Conservation (phyloP, 2,888 invertebrate species). For the Philereme vetulata region DNA sequence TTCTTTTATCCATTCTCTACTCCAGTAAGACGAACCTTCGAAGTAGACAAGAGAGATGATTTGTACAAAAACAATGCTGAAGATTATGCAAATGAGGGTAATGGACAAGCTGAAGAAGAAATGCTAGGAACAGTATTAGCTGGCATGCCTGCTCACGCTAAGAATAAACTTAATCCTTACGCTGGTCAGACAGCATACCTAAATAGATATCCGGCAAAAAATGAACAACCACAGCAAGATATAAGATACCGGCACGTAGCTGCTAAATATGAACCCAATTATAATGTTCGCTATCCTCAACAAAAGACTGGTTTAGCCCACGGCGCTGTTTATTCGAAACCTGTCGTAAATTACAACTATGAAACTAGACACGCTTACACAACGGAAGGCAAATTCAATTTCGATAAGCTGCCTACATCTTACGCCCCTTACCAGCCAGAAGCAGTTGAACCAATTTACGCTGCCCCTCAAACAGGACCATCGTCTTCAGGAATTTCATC, state of each 20-base stretch:
- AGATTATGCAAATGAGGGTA: conserved; percentile 86
- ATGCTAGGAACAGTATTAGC: conserved; percentile 89
- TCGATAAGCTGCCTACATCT: conserved; percentile 59
- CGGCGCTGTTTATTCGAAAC: conserved; percentile 74
- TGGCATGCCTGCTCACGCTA: conserved; percentile 85
- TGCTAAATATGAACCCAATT: conserved; percentile 68
- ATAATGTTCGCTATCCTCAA: conserved; percentile 72
- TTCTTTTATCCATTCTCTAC: conserved; percentile 90
- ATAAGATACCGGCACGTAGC: conserved; percentile 74
- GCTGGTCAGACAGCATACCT: conserved; percentile 70
- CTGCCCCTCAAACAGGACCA: conserved; percentile 69
- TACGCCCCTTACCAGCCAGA: conserved; percentile 61
- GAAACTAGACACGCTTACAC: conserved; percentile 74
- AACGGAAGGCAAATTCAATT: conserved; percentile 67
- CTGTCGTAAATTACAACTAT: conserved; percentile 65
- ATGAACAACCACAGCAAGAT: conserved; percentile 63
- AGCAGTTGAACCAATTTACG: conserved; percentile 74
- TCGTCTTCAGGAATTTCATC: conserved; percentile 58
- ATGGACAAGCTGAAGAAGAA: conserved; percentile 90
- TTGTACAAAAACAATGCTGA: conserved; percentile 87
- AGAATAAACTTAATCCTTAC: conserved; percentile 75
- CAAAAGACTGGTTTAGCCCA: conserved; percentile 79
- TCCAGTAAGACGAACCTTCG: conserved; percentile 86
- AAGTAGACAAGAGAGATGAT: conserved; percentile 86
- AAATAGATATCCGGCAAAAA: conserved; percentile 69